Evolutionary conservation across 92 coral and sea anemone genomes (phyloP), one percentile per base, ranked within the genome.

Genomic region (Paragorgia papillata): DNA sequence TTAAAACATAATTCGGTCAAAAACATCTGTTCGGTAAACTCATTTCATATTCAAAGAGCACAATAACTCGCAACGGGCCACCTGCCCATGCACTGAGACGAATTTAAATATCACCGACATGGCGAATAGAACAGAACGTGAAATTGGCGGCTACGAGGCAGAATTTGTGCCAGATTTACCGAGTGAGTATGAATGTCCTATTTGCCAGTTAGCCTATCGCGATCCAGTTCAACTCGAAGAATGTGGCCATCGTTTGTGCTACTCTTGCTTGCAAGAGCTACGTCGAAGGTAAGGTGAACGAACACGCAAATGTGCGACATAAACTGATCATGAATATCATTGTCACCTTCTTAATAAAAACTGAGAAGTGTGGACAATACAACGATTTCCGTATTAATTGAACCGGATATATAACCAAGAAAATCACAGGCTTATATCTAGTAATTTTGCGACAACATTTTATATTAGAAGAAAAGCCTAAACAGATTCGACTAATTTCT

Each of bases 171-270:
- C 82, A 7, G 86, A 96, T 21, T 62, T 94, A 26, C 98, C 98
- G 1, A 87, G 85, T 62, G 98, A 94, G 74, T 94, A 94, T 74
- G 98, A 94, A 51, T 94, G 98, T 66, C 98, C 98, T 21, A 94
- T 94, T 57, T 94, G 98, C 41, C 98, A 94, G 84, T 82, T 94
- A 24, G 98, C 98, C 21, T 94, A 91, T 79, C 87, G 98, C 37
- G 98, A 94, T 83, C 98, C 98, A 9, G 83, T 94, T 37, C 98
- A 94, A 80, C 88, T 94, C 55, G 98, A 91, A 44, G 98, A 94
- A 26, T 94, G 98, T 60, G 98, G 98, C 8, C 98, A 94, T 64
- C 87, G 98, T 35, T 87, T 94, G 71, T 94, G 98, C 80, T 96
- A 94, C 69, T 91, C 97, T 6, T 94, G 98, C 65, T 84, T 94